Evolutionary conservation across 2,888 invertebrate genomes (phyloP), one percentile per base, ranked within the genome.

Genomic region (Catocala nupta): DNA sequence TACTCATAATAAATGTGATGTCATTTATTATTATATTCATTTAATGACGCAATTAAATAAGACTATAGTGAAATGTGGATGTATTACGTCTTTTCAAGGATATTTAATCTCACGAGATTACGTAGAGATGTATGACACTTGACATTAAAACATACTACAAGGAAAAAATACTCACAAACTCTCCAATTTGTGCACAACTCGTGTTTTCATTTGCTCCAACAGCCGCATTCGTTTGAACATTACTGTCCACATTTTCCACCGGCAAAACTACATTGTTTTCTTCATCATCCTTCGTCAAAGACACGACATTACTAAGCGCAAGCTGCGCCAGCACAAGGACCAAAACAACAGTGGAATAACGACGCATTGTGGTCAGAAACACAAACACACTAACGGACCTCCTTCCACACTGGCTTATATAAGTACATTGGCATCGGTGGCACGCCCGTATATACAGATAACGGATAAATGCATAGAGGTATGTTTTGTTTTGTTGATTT

Each of bases 171-270:
- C 91, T 87, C 84, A 92, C 92, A 70, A 85, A 90, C 67, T 88
- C 75, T 61, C 92, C 92, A 57, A 91, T 80, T 65, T 81, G 75
- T 11, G 77, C 86, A 66, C 92, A 92, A 51, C 78, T 70, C 51
- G 55, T 68, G 13, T 72, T 60, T 34, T 16, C 11, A 25, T 25
- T 25, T 25, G 25, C 4, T 16, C 52, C 48, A 0, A 59, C 47
- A n/a, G 49, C 62, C 49, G 36, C 55, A 47, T 63, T 62, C n/a
- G 43, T 12, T 45, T 55, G 54, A n/a, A n/a, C 36, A 1, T 51
- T n/a, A 52, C 36, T 55, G 9, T 55, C 63, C 6, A 63, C 9
- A 11, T 45, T 34, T 11, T 36, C 59, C 10, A 34, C 25, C 0
- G 57, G 63, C 10, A 16, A 16, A 7, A 47, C 55, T 6, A 62